A percentile compares a stretch with the other conserved stretches of the same genome.
phyloP scores from a whole-genome alignment of 2,888 invertebrate species.

The Osedax fenrisi region DNA sequence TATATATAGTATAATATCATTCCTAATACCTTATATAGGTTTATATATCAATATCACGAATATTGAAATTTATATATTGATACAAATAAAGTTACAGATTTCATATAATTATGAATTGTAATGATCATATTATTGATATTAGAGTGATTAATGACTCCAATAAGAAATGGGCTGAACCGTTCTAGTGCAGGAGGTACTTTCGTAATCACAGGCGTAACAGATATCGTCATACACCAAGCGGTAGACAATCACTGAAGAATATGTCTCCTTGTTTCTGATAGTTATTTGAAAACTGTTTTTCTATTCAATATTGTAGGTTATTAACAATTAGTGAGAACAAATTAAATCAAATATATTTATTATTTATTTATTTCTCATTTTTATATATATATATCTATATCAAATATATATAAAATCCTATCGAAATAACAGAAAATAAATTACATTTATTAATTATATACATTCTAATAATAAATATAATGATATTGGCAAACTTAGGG shows the following conservation, averaged over 20 bases:
- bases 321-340: no score
- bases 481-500: no score
- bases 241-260: background rate
- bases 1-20: no score
- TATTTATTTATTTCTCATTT: no score
- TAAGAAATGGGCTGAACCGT: background rate
- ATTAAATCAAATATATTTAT: no score
- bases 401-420: background rate
- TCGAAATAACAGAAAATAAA: no score
- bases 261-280: background rate
- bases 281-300: background rate
- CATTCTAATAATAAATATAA: no score
- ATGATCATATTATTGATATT: background rate
- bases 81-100: background rate
- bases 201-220: background rate
- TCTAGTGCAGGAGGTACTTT: background rate
- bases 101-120: background rate
- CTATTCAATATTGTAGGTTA: background rate
- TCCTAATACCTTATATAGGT: no score
- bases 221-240: background rate
- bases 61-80: no score
- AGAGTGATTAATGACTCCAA: background rate
- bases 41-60: no score
- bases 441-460: no score
- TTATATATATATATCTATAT: background rate